Conservation (phyloP, 2,888 invertebrate genomes). For the Horisme vitalbata region DNA sequence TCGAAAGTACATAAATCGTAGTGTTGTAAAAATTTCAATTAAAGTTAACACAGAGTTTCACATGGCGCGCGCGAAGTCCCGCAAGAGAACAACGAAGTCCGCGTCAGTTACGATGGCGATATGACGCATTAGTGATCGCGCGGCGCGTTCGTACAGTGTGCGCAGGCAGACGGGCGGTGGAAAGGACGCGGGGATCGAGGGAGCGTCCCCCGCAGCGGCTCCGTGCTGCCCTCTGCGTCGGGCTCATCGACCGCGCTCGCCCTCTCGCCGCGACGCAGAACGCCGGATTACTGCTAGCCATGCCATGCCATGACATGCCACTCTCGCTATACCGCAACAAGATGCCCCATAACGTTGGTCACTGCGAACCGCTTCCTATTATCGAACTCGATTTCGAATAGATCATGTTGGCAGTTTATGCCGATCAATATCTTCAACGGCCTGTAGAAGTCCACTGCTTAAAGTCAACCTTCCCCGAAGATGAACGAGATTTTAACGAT, state of each 20-base stretch:
- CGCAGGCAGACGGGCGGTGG: conserved; percentile 65
- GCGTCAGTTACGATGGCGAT: conserved; percentile 69
- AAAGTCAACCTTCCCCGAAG: too few species aligned
- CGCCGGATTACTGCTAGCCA: conserved; percentile 30
- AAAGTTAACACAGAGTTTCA: conserved; percentile 72
- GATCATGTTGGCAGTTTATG: too few species aligned
- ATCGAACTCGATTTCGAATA: background rate
- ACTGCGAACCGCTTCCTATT: conserved; percentile 21
- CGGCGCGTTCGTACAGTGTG: conserved; percentile 70
- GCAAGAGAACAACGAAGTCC: conserved; percentile 48
- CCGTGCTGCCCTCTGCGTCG: conserved; percentile 77
- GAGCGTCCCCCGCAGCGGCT: conserved; percentile 59
- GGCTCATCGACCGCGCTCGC: conserved; percentile 81
- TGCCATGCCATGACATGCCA: conserved; percentile 44
- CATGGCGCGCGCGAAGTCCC: conserved; percentile 73
- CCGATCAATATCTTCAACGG: too few species aligned
- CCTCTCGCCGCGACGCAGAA: conserved; percentile 58
- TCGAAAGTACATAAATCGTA: conserved; percentile 26
- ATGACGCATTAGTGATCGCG: conserved; percentile 82
- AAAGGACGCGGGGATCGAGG: conserved; percentile 54
- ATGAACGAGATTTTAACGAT: too few species aligned
- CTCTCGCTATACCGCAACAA: conserved; percentile 68
- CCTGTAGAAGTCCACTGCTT: too few species aligned
- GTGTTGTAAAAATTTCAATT: conserved; percentile 24
- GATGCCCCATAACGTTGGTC: conserved; percentile 38